Percentiles rank a stretch among this genome's conserved stretches.
These are phyloP conservation scores for Otolemur crassicaudatus DNA, from an alignment of 2,797 vertebrate genomes.

Conservation along the genomic window DNA sequence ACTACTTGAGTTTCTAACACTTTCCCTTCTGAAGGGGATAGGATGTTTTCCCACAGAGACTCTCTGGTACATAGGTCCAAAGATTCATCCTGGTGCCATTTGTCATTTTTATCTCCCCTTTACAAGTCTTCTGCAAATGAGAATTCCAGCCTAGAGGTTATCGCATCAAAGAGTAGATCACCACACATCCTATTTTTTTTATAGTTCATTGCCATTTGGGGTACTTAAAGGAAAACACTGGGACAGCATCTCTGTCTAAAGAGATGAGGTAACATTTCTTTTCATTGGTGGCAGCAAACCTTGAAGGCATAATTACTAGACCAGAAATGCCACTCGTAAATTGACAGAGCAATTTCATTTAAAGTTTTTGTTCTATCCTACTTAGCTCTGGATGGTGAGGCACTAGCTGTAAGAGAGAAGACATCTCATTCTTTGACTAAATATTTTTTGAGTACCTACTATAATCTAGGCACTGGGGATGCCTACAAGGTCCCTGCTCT, in stretches of 20 bases:
- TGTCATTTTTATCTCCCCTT: constrained; percentile 48
- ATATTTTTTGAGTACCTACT: neutral
- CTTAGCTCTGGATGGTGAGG: neutral
- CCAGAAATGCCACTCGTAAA: constrained; percentile 25
- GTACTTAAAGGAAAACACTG: neutral
- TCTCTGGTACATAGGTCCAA: neutral
- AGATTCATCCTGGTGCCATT: neutral
- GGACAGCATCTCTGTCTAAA: neutral
- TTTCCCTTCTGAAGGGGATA: neutral
- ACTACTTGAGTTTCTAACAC: neutral
- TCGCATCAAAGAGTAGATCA: constrained; percentile 16
- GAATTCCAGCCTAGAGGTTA: constrained; percentile 53
- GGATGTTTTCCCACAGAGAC: neutral
- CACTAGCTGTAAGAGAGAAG: neutral
- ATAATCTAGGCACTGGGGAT: neutral
- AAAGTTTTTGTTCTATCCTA: neutral
- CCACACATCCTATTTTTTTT: neutral
- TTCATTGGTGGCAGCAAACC: neutral
- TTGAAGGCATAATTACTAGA: constrained; percentile 42
- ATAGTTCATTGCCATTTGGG: neutral
- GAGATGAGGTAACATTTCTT: constrained; percentile 40
- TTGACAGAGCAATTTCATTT: neutral
- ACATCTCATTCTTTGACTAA: neutral
- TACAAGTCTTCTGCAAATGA: constrained; percentile 54
- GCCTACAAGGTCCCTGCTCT: neutral